Evolutionary conservation across 2,113 vertebrate genomes (phyloP).

Genomic region (Trematomus loennbergii): DNA sequence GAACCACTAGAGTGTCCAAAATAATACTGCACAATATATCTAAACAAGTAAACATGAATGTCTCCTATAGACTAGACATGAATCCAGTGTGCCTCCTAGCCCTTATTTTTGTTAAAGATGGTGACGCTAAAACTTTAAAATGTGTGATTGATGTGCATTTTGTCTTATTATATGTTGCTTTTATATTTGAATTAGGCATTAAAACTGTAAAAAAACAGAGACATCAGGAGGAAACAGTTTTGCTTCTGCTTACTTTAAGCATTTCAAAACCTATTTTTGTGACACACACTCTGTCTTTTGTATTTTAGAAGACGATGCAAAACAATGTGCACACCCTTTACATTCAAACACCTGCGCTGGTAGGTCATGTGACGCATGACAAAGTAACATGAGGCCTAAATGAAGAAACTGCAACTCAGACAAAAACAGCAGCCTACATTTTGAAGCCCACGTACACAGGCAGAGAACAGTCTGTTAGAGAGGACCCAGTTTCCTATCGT

Average conservation of each 20-base stretch:
- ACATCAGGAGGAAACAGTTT: too few relatives aligned
- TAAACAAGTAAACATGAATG: too few relatives aligned
- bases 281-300: background rate
- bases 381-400: conserved; percentile 34
- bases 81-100: too few relatives aligned
- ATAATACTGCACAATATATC: too few relatives aligned
- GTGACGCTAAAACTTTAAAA: background rate
- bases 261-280: background rate
- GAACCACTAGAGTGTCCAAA: too few relatives aligned
- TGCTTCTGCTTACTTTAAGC: conserved; percentile 14
- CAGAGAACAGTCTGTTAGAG: conserved; percentile 41
- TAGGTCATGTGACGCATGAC: conserved; percentile 16
- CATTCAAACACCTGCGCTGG: conserved; percentile 36
- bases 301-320: conserved; percentile 18
- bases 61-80: background rate
- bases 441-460: conserved; percentile 36
- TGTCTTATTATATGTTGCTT: background rate
- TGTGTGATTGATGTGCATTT: background rate
- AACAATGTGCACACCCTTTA: conserved; percentile 22
- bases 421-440: conserved; percentile 47
- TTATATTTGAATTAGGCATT: background rate
- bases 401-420: conserved; percentile 51
- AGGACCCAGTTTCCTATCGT: conserved; percentile 50
- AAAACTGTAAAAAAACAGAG: background rate
- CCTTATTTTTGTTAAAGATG: background rate